These are phyloP conservation scores for Hyla sarda DNA, from an alignment of 2,113 vertebrate genomes.

Conservation along the genomic window DNA sequence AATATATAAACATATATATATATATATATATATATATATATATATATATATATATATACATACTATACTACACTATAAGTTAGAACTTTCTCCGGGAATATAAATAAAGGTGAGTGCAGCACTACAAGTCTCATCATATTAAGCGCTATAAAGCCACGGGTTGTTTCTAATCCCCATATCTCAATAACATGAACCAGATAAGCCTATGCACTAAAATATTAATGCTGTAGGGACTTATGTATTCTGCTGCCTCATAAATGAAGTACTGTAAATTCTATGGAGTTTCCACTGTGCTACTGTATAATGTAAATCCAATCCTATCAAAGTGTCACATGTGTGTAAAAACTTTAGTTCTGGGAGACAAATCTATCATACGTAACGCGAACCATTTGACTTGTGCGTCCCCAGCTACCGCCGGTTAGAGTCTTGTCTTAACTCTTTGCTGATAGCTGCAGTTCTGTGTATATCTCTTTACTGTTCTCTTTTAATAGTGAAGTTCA, in stretches of 20 bases:
- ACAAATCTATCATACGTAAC: slow-evolving; percentile 35
- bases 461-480: background rate
- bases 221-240: background rate
- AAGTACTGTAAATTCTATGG: background rate
- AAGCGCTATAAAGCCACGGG: background rate
- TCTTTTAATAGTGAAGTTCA: background rate
- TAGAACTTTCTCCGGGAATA: background rate
- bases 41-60: no score
- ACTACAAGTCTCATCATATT: background rate
- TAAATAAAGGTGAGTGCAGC: background rate
- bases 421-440: background rate
- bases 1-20: no score
- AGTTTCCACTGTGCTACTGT: no score
- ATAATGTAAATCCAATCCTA: no score
- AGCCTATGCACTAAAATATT: background rate
- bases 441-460: slow-evolving; percentile 29
- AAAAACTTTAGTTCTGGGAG: background rate
- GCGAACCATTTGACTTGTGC: background rate
- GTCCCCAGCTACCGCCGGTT: slow-evolving; percentile 12
- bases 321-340: slow-evolving; percentile 16
- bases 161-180: background rate
- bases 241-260: background rate
- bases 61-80: no score
- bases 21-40: no score
- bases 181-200: background rate